Base-by-base conservation (phyloP, 1,140 invertebrate species). In the Acromyrmex heyeri region DNA sequence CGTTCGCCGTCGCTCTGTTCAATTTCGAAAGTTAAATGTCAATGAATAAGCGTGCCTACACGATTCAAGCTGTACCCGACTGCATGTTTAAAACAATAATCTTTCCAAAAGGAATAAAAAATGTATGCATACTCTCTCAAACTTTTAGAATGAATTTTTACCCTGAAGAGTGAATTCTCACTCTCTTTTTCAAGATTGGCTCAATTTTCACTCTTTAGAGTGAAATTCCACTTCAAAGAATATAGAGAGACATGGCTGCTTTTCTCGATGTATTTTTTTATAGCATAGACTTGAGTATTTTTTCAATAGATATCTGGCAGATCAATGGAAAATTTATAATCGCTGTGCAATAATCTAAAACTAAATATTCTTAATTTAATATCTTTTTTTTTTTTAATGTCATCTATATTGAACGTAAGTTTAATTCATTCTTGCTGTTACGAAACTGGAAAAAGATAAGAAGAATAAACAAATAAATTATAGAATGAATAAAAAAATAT, bases 21-120 rank as follows among this genome's bases (percentile, higher is more conserved):
- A 92, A 92, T 93, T 92, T 93, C 92, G 92, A 93, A 93, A 93
- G 92, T 93, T 93, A 93, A 93, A 93, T 93, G 92, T 92, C 92
- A 93, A 92, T 89, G 87, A 91, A 87, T 87, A 89, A 69, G 65
- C 65, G 70, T 76, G 18, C 34, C 18, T 59, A 34, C 50, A 67
- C 82, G 24, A n/a, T 48, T 64, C 27, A 61, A n/a, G 67, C 48
- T 82, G 72, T 76, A 77, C 34, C 50, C 61, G 69, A 6, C 24
- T 55, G 44, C 69, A 81, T 67, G 62, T 67, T 72, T 59, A 69
- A 69, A 69, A 69, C 65, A 50, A 69, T 69, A 69, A 69, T 69
- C 38, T 50, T 50, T 69, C 24, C 65, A 6, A 5, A 48, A 50
- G 12, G 21, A 48, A 69, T 50, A 69, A 69, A 69, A 69, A 50